Conservation (phyloP, 2,797 vertebrate species). For the Podarcis siculus region DNA sequence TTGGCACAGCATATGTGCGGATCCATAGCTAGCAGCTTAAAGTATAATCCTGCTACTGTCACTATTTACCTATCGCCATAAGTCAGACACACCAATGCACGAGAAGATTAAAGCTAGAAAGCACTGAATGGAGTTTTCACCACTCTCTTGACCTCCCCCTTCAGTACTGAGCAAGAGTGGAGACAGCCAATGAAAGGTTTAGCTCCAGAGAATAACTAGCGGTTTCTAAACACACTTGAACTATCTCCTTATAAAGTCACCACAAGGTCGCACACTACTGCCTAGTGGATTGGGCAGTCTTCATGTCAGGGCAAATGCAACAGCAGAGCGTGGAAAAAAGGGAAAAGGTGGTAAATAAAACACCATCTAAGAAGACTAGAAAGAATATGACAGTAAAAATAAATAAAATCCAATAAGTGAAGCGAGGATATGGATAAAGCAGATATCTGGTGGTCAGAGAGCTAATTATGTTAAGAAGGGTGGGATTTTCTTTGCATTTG, state of each 20-base stretch:
- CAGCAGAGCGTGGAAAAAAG: background rate
- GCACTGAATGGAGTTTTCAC: conserved; percentile 11
- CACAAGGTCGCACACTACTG: background rate
- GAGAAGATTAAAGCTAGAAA: conserved; percentile 35
- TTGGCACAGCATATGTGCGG: conserved; percentile 1
- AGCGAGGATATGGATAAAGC: background rate
- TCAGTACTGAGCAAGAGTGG: background rate
- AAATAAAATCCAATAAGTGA: background rate
- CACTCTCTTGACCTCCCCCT: conserved; percentile 27
- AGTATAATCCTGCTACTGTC: conserved; percentile 35
- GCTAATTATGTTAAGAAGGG: background rate
- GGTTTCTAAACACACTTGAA: background rate
- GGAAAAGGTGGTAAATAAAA: background rate
- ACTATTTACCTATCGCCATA: conserved; percentile 41
- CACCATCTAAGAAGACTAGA: background rate
- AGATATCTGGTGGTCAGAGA: background rate
- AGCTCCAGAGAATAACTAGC: background rate
- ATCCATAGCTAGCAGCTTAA: conserved; percentile 29
- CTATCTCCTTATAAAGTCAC: background rate
- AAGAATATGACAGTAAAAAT: background rate
- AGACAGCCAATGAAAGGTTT: conserved; percentile 5
- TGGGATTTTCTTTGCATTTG: background rate
- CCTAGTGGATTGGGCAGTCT: background rate
- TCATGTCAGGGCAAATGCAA: background rate
- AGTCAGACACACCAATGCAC: conserved; percentile 32